Evolutionary conservation across 53 echinoderm and acorn worm species (phyloP).

Genomic region (Henricia sp.): DNA sequence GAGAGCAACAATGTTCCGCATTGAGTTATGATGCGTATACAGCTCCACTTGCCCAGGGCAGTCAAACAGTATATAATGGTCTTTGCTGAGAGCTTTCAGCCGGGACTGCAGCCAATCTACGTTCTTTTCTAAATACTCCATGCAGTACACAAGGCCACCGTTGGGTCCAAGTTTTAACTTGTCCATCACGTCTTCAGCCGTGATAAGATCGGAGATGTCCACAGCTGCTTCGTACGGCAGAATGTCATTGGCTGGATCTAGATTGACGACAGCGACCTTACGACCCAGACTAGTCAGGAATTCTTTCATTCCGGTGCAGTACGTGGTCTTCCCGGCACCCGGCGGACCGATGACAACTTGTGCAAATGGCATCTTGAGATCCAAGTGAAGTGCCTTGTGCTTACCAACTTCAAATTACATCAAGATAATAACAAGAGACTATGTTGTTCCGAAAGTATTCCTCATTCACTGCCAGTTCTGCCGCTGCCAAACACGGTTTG

Average conservation of each 20-base stretch:
- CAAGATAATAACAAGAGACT: too few species aligned
- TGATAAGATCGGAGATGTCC: slow-evolving; percentile 85
- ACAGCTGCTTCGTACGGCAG: slow-evolving; percentile 82
- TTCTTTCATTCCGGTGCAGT: slow-evolving; percentile 91
- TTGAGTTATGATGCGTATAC: slow-evolving; percentile 94
- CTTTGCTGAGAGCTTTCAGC: slow-evolving; percentile 67
- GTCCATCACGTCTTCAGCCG: slow-evolving; percentile 87
- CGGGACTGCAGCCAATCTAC: slow-evolving; percentile 87
- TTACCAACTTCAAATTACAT: too few species aligned
- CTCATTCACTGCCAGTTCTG: too few species aligned
- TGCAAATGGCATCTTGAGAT: slow-evolving; percentile 84
- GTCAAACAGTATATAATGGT: slow-evolving; percentile 90
- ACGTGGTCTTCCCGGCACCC: slow-evolving; percentile 93
- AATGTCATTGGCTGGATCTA: slow-evolving; percentile 92
- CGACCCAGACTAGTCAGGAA: slow-evolving; percentile 87
- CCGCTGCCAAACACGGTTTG: too few species aligned
- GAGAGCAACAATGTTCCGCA: slow-evolving; percentile 79
- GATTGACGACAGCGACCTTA: slow-evolving; percentile 89
- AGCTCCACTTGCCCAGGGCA: slow-evolving; percentile 98
- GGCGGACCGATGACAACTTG: slow-evolving; percentile 97
- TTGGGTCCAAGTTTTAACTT: slow-evolving; percentile 92
- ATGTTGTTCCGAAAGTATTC: too few species aligned
- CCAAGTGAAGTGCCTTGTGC: too few species aligned
- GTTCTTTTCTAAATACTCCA: slow-evolving; percentile 97
- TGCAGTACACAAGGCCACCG: slow-evolving; percentile 95